Conservation (phyloP, 2,888 invertebrate genomes). For the Agriopis aurantiaria region DNA sequence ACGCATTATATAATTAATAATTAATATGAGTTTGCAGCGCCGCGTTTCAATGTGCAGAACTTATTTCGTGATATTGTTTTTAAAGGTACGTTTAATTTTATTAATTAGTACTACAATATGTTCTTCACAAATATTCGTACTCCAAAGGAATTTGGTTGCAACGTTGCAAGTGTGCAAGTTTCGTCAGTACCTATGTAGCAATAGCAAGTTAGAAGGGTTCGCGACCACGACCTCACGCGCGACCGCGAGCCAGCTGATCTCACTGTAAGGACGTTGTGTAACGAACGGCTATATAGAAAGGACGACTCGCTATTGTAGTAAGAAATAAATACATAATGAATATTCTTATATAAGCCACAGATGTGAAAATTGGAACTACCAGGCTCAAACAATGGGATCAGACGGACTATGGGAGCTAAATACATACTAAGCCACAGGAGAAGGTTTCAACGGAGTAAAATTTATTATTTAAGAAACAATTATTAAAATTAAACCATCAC, state of each 20-base stretch:
- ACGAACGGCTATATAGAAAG: conserved; percentile 43
- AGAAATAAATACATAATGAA: too few species aligned
- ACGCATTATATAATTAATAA: too few species aligned
- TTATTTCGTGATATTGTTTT: too few species aligned
- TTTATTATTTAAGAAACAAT: too few species aligned
- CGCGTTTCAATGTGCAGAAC: too few species aligned
- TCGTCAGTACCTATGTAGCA: conserved; percentile 31
- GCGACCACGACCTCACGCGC: conserved; percentile 62
- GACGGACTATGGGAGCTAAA: neutral
- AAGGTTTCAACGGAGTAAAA: too few species aligned
- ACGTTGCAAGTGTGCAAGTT: conserved; percentile 30
- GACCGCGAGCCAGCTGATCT: conserved; percentile 60
- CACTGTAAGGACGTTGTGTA: conserved; percentile 60
- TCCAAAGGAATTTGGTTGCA: conserved; percentile 13
- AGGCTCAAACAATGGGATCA: neutral
- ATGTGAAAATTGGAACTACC: neutral
- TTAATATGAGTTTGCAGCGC: too few species aligned
- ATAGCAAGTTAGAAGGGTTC: conserved; percentile 59
- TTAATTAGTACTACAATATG: too few species aligned
- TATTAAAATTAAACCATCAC: too few species aligned
- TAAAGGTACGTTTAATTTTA: too few species aligned
- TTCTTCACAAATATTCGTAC: neutral
- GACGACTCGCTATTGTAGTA: conserved; percentile 41
- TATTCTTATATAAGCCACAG: neutral
- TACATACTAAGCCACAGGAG: neutral